Conservation (phyloP, 2,888 invertebrate species). For the Lycophotia porphyrea region DNA sequence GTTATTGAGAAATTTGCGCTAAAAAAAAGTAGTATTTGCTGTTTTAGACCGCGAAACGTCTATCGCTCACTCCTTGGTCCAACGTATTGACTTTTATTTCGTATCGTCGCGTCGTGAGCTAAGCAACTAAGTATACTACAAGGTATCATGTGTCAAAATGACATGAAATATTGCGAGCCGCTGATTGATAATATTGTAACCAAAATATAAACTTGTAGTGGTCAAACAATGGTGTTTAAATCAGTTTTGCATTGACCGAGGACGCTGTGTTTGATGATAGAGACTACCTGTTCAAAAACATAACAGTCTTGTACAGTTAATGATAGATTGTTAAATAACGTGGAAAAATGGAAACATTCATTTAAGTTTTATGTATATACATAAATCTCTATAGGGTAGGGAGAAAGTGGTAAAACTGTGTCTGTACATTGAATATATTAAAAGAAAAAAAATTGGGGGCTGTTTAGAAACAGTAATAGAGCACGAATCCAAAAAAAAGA, state of each 20-base stretch:
- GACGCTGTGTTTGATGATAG: conserved; percentile 18
- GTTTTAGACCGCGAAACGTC: too few relatives aligned
- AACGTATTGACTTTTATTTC: conserved; percentile 41
- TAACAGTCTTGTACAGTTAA: not conserved
- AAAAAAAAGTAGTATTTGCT: too few relatives aligned
- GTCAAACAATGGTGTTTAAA: conserved; percentile 62
- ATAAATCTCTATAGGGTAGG: too few relatives aligned
- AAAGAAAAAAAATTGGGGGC: too few relatives aligned
- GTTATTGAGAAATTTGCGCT: too few relatives aligned
- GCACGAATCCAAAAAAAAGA: too few relatives aligned
- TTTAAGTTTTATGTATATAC: too few relatives aligned
- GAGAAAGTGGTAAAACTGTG: too few relatives aligned
- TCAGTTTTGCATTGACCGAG: conserved; percentile 33
- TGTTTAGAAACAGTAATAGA: too few relatives aligned
- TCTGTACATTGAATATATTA: too few relatives aligned
- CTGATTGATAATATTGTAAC: conserved; percentile 64
- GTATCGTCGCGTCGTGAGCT: conserved; percentile 17
- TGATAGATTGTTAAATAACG: conserved; percentile 4
- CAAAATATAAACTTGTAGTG: conserved; percentile 66
- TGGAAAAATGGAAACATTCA: too few relatives aligned
- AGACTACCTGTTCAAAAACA: conserved; percentile 16
- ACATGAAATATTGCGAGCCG: conserved; percentile 46
- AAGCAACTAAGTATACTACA: conserved; percentile 6
- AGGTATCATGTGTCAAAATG: not conserved
- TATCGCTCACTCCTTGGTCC: conserved; percentile 16